phyloP scores from a whole-genome alignment of 2,113 vertebrate species.

The Irena cyanogastra region DNA sequence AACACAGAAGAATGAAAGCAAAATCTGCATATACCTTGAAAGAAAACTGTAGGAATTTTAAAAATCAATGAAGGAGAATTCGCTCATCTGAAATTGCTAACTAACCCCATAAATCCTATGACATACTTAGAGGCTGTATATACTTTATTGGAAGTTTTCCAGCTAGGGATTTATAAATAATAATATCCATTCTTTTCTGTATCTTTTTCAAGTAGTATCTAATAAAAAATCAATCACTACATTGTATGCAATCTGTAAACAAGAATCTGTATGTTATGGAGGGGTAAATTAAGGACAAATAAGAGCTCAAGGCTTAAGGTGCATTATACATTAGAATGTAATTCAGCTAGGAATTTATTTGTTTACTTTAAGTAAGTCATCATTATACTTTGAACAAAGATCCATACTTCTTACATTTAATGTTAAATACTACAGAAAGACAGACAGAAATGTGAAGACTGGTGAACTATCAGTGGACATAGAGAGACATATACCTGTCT shows the following conservation, averaged over 20 bases:
- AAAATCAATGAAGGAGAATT: background rate
- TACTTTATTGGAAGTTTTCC: background rate
- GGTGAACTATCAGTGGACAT: rapidly evolving
- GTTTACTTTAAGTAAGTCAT: background rate
- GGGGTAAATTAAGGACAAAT: background rate
- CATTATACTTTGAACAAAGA: background rate
- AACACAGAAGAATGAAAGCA: background rate
- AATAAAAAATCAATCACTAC: background rate
- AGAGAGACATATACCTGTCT: background rate
- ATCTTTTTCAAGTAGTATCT: background rate
- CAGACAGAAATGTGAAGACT: background rate
- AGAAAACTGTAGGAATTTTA: background rate
- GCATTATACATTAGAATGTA: background rate
- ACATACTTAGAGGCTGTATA: background rate
- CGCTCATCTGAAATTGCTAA: background rate
- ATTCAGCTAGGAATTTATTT: background rate
- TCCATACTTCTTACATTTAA: background rate
- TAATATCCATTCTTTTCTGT: background rate
- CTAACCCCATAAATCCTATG: background rate
- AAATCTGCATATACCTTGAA: background rate
- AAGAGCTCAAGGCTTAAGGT: background rate
- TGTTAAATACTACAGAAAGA: background rate
- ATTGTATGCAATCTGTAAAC: background rate
- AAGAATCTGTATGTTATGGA: background rate
- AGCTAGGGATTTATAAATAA: background rate